Base-by-base conservation (phyloP, 1,140 invertebrate genomes). In the Pararge aegeria region DNA sequence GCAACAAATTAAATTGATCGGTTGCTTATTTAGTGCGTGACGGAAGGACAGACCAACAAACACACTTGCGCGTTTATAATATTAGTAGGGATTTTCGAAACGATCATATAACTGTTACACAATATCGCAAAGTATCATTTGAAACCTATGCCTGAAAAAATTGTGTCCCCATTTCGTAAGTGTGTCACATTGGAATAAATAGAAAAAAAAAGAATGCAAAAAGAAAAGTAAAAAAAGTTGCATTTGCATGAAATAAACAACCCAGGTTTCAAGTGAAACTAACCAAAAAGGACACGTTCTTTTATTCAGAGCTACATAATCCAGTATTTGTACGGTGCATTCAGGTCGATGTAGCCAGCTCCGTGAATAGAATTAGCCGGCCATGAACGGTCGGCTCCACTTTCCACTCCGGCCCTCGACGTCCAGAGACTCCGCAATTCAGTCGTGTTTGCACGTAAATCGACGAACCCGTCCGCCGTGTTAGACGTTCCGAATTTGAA, bases 401-500 rank as follows among this genome's bases (percentile, higher is more conserved):
- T 34, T 56, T 20, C 37, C 49, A 55, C 60, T 64, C 54, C 56
- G 50, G 48, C 53, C 57, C 27, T 29, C 20, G 44, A 56, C 59
- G 55, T 64, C 56, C 53, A 44, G 40, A 46, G 62, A 60, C 73
- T 62, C 46, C 53, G 34, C 52, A 61, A 67, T 52, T 74, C 61
- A 50, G 55, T 52, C 29, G 68, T 66, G 71, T 75, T 74, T 66
- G 59, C 62, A 69, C 68, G 62, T 65, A 64, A 64, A 65, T 62
- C 61, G 48, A 59, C 55, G 38, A 29, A 60, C 48, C 57, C 61
- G 61, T 56, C 55, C 56, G 48, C 29, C 62, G 51, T 53, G 68
- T 71, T 71, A 68, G 64, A 74, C 61, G 66, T 49, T 55, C 19
- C 52, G 62, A 70, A 80, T 80, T 80, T 80, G 72, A 77, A 80